These are phyloP conservation scores for Sebastes itinus DNA, from an alignment of 2,797 vertebrate species.

Conservation along the genomic window DNA sequence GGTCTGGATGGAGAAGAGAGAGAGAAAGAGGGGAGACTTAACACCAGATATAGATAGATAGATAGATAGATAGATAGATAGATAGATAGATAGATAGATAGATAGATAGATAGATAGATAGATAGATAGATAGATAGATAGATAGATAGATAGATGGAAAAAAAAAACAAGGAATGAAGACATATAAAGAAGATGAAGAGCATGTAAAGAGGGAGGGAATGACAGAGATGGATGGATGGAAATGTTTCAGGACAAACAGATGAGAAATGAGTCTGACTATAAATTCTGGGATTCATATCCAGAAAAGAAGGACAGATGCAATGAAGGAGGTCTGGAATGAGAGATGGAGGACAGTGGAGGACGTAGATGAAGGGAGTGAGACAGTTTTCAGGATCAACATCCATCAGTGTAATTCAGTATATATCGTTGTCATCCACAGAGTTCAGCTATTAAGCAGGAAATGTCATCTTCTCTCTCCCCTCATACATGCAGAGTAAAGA, in stretches of 20 bases:
- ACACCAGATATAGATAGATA: not conserved
- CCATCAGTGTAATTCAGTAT: not conserved
- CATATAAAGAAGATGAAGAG: not conserved
- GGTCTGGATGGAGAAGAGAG: conserved; percentile 70
- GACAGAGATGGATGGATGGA: not conserved
- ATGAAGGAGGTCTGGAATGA: not conserved
- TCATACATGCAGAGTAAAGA: conserved; percentile 88
- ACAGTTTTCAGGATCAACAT: not conserved
- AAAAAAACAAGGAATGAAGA: not conserved
- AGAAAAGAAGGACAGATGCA: not conserved
- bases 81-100: too few species aligned
- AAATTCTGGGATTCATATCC: not conserved
- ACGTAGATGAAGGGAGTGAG: not conserved
- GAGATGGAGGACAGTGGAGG: not conserved
- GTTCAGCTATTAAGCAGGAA: not conserved
- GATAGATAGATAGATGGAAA: too few species aligned
- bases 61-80: too few species aligned
- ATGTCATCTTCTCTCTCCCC: not conserved
- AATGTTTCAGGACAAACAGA: too few species aligned
- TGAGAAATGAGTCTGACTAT: not conserved
- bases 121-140: too few species aligned
- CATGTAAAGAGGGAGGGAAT: not conserved
- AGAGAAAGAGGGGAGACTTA: not conserved
- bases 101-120: too few species aligned
- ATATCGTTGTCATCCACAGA: not conserved